A percentile compares a stretch with the other conserved stretches of the same genome.
Conservation (phyloP, 2,797 vertebrate species). For the Helicolenus hilgendorfi region DNA sequence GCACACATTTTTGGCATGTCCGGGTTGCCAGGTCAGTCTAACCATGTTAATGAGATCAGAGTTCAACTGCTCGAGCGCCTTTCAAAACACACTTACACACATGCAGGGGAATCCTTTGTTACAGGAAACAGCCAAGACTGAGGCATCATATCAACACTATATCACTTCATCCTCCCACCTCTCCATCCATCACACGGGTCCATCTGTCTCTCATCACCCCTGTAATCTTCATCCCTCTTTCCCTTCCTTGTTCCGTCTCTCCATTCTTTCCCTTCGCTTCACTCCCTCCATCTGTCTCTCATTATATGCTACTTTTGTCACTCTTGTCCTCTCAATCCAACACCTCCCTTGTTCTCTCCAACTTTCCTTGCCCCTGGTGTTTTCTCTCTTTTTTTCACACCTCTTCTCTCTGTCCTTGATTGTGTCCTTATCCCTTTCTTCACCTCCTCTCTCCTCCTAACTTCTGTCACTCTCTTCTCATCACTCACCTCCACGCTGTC, state of each 20-base stretch:
- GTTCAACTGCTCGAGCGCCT: conserved; percentile 10
- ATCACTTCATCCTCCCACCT: conserved; percentile 6
- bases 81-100: not conserved
- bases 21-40: conserved; percentile 14
- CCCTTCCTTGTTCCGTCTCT: not conserved
- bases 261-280: not conserved
- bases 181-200: conserved; percentile 13
- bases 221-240: not conserved
- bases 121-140: not conserved
- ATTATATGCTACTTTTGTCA: conserved; percentile 49
- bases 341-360: conserved; percentile 16
- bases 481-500: not conserved
- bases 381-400: not conserved
- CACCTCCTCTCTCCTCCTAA: not conserved
- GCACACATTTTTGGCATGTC: conserved; percentile 27
- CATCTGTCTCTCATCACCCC: conserved; percentile 41
- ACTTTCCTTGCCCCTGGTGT: conserved; percentile 23
- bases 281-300: conserved; percentile 36
- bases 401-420: not conserved
- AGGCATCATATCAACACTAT: conserved; percentile 20
- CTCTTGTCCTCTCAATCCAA: conserved; percentile 25
- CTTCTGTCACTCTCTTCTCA: not conserved
- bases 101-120: not conserved
- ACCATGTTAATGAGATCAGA: conserved; percentile 59
- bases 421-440: not conserved